Percentiles rank a stretch among this genome's conserved stretches.
These are phyloP conservation scores for Hydrozoanthus gracilis DNA, from an alignment of 92 coral and sea anemone species.

Conservation along the genomic window DNA sequence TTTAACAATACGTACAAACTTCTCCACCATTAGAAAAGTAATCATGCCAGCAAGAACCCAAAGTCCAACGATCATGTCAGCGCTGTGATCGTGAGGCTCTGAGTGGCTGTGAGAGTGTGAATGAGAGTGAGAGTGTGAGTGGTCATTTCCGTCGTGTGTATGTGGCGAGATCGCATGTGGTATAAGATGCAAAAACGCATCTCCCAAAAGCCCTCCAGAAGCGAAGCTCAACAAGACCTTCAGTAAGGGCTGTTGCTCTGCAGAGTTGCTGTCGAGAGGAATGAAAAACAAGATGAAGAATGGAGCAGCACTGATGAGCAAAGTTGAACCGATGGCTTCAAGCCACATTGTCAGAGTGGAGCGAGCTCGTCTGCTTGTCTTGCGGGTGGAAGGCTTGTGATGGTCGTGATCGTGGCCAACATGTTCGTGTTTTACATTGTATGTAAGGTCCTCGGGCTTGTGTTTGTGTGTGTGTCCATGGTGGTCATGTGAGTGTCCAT, in stretches of 20 bases:
- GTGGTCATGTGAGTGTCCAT: slow-evolving; percentile 63
- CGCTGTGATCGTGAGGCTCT: slow-evolving; percentile 61
- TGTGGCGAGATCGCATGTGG: slow-evolving; percentile 99
- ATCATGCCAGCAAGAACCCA: slow-evolving; percentile 99
- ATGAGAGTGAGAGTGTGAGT: slow-evolving; percentile 67
- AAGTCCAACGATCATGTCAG: slow-evolving; percentile 93
- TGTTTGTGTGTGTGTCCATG: slow-evolving; percentile 65
- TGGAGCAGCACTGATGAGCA: slow-evolving; percentile 99
- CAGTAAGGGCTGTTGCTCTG: slow-evolving; percentile 90
- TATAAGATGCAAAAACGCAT: slow-evolving; percentile 94
- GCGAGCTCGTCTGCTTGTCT: slow-evolving; percentile 45
- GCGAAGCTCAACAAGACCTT: slow-evolving; percentile 93
- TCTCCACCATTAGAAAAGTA: slow-evolving; percentile 93
- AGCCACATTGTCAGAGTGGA: slow-evolving; percentile 79
- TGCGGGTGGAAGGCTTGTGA: slow-evolving; percentile 45
- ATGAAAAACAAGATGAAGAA: slow-evolving; percentile 93
- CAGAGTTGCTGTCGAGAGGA: slow-evolving; percentile 91
- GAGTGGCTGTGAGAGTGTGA: slow-evolving; percentile 63
- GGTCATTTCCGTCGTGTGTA: slow-evolving; percentile 78
- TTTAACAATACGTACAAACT: slow-evolving; percentile 91
- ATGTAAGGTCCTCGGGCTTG: slow-evolving; percentile 50
- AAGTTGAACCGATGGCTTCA: slow-evolving; percentile 88
- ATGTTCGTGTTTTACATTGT: slow-evolving; percentile 37
- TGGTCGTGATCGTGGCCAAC: slow-evolving; percentile 54
- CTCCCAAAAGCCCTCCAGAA: slow-evolving; percentile 97